These are phyloP conservation scores for Poeciliopsis infans DNA, from an alignment of 2,797 vertebrate genomes.

Conservation along the genomic window DNA sequence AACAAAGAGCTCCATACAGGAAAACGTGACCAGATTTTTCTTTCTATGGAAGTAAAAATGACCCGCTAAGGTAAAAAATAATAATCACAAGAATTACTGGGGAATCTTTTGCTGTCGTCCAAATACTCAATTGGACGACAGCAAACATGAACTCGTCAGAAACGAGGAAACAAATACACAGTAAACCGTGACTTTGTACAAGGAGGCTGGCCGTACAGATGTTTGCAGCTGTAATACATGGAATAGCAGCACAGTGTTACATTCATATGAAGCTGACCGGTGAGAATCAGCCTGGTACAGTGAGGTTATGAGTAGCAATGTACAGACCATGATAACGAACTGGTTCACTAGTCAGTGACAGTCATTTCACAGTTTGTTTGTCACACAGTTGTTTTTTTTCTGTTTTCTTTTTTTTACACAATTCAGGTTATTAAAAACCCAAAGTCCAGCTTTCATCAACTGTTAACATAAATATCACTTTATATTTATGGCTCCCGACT, in stretches of 20 bases:
- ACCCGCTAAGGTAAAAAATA: background rate
- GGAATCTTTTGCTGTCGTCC: background rate
- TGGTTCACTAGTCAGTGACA: background rate
- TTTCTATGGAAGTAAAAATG: background rate
- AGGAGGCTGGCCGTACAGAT: background rate
- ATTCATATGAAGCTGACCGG: slow-evolving; percentile 34
- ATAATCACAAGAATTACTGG: background rate
- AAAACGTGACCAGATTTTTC: background rate
- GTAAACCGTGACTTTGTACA: background rate
- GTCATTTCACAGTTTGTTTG: background rate
- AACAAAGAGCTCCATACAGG: background rate
- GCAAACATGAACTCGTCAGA: background rate
- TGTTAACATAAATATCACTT: background rate
- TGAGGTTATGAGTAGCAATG: background rate
- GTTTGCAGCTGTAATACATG: background rate
- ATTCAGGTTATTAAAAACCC: background rate
- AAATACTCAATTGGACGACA: background rate
- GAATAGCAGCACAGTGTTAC: slow-evolving; percentile 56
- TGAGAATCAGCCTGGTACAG: slow-evolving; percentile 11
- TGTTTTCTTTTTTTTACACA: background rate
- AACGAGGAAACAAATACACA: background rate
- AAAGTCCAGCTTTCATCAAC: background rate
- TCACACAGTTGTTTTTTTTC: background rate
- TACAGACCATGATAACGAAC: background rate
- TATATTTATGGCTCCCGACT: background rate